These are phyloP conservation scores for Neoseiulus cucumeris DNA, from an alignment of 1,140 invertebrate species.

Conservation along the genomic window DNA sequence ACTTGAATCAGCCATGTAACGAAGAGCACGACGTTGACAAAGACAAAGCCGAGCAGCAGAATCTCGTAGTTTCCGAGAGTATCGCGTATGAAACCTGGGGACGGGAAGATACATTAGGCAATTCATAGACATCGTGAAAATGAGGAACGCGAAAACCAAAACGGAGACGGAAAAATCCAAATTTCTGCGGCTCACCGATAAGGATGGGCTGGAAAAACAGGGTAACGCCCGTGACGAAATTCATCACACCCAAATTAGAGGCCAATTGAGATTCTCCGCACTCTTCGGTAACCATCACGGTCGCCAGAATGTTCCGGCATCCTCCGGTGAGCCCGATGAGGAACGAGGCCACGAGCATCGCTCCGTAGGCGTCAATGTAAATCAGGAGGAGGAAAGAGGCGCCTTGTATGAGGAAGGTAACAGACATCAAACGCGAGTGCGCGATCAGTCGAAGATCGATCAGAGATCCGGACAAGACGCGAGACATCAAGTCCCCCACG, in stretches of 20 bases:
- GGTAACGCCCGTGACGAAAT: neutral
- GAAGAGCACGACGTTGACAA: neutral
- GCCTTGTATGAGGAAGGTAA: neutral
- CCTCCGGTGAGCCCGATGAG: neutral
- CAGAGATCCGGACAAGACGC: neutral
- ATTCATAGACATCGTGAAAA: too few species aligned
- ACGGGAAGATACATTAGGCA: neutral
- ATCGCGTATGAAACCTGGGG: neutral
- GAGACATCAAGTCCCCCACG: neutral
- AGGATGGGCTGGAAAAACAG: neutral
- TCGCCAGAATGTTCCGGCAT: neutral
- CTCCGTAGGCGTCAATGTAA: neutral
- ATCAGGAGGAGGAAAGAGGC: neutral
- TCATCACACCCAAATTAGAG: neutral
- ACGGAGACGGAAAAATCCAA: neutral
- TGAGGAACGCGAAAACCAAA: too few species aligned
- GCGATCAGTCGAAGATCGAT: neutral
- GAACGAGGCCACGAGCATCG: neutral
- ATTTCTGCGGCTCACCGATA: slow-evolving; percentile 10
- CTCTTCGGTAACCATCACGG: neutral
- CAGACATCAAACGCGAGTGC: neutral
- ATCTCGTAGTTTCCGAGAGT: neutral
- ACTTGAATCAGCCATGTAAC: neutral
- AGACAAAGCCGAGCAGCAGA: neutral
- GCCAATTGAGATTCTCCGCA: neutral